Percentiles rank a stretch among this genome's conserved stretches.
phyloP scores from a whole-genome alignment of 2,797 vertebrate species.

The Notoglanidium macrostoma region DNA sequence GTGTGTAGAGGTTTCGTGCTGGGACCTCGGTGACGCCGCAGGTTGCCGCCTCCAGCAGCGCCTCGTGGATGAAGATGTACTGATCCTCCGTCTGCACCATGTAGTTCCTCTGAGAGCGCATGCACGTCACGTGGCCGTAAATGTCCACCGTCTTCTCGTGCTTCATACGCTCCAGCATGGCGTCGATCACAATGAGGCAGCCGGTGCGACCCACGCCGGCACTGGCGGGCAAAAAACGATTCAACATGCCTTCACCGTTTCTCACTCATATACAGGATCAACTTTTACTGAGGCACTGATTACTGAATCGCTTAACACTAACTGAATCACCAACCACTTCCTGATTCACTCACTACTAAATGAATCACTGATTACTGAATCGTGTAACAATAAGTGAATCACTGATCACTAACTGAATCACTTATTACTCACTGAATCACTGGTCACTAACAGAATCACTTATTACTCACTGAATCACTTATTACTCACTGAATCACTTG shows the following conservation, averaged over 20 bases:
- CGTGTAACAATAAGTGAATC: background rate
- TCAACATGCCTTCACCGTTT: background rate
- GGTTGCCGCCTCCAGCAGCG: conserved; percentile 87
- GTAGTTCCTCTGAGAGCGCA: conserved; percentile 96
- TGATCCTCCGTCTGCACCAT: conserved; percentile 99
- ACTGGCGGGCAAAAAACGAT: conserved; percentile 57
- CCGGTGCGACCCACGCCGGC: conserved; percentile 92
- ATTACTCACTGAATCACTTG: background rate
- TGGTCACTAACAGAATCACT: background rate
- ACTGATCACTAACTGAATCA: background rate
- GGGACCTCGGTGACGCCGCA: conserved; percentile 91
- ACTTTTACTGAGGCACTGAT: background rate
- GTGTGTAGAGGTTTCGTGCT: conserved; percentile 88
- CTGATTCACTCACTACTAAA: background rate
- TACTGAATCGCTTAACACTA: background rate
- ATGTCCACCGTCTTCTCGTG: conserved; percentile 95
- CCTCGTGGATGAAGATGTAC: conserved; percentile 95
- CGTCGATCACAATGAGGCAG: conserved; percentile 93
- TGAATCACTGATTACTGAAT: background rate
- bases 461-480: background rate
- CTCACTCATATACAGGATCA: background rate
- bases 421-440: background rate
- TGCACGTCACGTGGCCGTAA: conserved; percentile 94
- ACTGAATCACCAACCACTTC: background rate
- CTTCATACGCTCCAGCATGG: conserved; percentile 96